These are phyloP conservation scores for Micropoecilia bifurca DNA, from an alignment of 2,797 vertebrate species.

Conservation along the genomic window DNA sequence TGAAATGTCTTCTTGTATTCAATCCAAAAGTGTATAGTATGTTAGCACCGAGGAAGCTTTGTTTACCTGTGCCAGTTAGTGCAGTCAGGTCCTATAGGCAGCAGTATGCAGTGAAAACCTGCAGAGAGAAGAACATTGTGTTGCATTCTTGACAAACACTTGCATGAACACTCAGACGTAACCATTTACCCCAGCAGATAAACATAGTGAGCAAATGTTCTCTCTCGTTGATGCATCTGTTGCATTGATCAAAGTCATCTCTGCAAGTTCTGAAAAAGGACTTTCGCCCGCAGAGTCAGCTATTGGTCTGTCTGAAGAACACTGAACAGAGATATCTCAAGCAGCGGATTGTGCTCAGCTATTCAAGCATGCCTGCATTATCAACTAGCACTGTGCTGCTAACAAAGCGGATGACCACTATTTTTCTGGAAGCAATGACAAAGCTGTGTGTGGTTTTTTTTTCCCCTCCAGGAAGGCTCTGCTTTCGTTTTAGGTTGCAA, in stretches of 20 bases:
- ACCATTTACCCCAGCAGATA: neutral
- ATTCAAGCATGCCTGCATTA: conserved; percentile 47
- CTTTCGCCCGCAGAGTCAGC: conserved; percentile 9
- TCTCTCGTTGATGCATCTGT: conserved; percentile 24
- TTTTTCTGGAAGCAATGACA: conserved; percentile 44
- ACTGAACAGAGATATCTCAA: conserved; percentile 17
- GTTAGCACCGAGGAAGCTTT: conserved; percentile 5
- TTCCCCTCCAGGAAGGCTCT: neutral
- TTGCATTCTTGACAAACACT: conserved; percentile 22
- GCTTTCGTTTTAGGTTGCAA: neutral
- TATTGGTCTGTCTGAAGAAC: conserved; percentile 22
- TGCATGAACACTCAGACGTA: conserved; percentile 19
- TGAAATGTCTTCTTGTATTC: conserved; percentile 19
- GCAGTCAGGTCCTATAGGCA: conserved; percentile 49
- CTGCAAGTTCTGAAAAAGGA: conserved; percentile 4
- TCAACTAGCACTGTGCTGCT: conserved; percentile 29
- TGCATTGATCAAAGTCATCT: conserved; percentile 36
- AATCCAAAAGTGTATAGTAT: conserved; percentile 5
- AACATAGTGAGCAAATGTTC: conserved; percentile 8
- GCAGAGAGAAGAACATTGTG: conserved; percentile 13
- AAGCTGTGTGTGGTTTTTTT: conserved; percentile 15
- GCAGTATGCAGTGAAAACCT: conserved; percentile 56
- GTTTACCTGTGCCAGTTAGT: conserved; percentile 67
- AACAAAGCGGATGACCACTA: conserved; percentile 35
- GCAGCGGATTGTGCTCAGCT: conserved; percentile 31